Percentiles rank a stretch among this genome's conserved stretches.
These are phyloP conservation scores for Pollimyrus isidori DNA, from an alignment of 2,113 vertebrate species.

Conservation along the genomic window DNA sequence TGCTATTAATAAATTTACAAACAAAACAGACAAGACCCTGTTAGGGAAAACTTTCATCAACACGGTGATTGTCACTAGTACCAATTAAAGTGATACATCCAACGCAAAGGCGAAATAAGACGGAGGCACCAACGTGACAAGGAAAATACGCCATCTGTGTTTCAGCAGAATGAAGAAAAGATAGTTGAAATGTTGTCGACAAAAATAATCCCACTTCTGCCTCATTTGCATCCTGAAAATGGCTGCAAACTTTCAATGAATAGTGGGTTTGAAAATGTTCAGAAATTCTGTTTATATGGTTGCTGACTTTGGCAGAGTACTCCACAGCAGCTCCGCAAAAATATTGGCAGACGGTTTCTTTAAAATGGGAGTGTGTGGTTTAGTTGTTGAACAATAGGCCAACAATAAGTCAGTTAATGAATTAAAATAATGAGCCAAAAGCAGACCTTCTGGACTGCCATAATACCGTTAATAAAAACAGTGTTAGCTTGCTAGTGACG, in stretches of 20 bases:
- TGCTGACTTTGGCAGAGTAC: not conserved
- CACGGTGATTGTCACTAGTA: slow-evolving; percentile 13
- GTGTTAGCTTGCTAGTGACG: not conserved
- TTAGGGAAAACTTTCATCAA: slow-evolving; percentile 24
- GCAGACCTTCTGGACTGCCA: not conserved
- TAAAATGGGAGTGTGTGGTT: not conserved
- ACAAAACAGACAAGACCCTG: slow-evolving; percentile 27
- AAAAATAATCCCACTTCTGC: not conserved
- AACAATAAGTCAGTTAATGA: not conserved
- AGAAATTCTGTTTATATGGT: not conserved
- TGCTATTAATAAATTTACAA: slow-evolving; percentile 37
- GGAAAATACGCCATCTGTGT: not conserved
- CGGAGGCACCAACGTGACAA: not conserved
- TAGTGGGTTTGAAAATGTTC: not conserved
- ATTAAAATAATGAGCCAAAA: not conserved
- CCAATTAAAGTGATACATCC: not conserved
- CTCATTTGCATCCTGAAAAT: slow-evolving; percentile 10
- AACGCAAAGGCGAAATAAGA: not conserved
- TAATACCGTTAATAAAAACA: not conserved
- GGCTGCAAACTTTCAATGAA: not conserved
- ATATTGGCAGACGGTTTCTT: not conserved
- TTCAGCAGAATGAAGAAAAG: not conserved
- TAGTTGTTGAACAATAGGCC: not conserved
- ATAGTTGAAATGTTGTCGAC: not conserved
- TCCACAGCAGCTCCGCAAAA: not conserved